Evolutionary conservation across 2,797 vertebrate species (phyloP).

Genomic region (Gymnoscopelus microlampas): DNA sequence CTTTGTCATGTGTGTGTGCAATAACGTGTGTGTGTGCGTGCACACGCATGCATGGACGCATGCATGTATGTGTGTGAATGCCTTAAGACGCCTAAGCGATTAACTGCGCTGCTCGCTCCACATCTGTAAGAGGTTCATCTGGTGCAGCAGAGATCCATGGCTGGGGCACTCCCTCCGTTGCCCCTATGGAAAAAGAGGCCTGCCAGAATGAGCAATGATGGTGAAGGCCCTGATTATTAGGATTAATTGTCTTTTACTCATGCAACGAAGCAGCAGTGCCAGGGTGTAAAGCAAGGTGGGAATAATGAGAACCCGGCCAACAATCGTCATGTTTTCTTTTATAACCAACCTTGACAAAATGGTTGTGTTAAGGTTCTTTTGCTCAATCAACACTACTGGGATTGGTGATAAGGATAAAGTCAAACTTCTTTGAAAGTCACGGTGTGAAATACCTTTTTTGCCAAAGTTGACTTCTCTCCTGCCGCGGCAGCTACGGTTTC

Average conservation of each 20-base stretch:
- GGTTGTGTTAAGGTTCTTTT: slow-evolving; percentile 78
- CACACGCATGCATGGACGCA: too few species aligned
- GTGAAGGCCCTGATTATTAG: slow-evolving; percentile 94
- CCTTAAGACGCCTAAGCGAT: slow-evolving; percentile 71
- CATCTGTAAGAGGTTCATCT: slow-evolving; percentile 83
- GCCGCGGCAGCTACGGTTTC: slow-evolving; percentile 25
- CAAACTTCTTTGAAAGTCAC: slow-evolving; percentile 67
- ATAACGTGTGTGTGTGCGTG: too few species aligned
- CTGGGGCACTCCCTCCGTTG: slow-evolving; percentile 86
- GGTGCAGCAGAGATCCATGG: slow-evolving; percentile 78
- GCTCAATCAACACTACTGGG: slow-evolving; percentile 73
- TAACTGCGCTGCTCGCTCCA: slow-evolving; percentile 72
- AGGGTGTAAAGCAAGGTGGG: slow-evolving; percentile 87
- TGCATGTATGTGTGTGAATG: slow-evolving; percentile 5
- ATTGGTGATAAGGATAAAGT: slow-evolving; percentile 57
- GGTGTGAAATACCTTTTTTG: slow-evolving; percentile 49
- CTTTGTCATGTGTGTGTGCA: slow-evolving; percentile 49
- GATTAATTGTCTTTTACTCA: slow-evolving; percentile 99
- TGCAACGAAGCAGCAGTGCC: slow-evolving; percentile 90
- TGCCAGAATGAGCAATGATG: slow-evolving; percentile 99
- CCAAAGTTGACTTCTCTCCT: slow-evolving; percentile 23
- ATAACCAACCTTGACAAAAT: slow-evolving; percentile 76
- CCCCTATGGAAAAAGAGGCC: slow-evolving; percentile 91
- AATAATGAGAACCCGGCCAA: slow-evolving; percentile 88
- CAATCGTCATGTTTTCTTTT: slow-evolving; percentile 86